phyloP scores from a whole-genome alignment of 2,113 vertebrate genomes.

The Buteo buteo region DNA sequence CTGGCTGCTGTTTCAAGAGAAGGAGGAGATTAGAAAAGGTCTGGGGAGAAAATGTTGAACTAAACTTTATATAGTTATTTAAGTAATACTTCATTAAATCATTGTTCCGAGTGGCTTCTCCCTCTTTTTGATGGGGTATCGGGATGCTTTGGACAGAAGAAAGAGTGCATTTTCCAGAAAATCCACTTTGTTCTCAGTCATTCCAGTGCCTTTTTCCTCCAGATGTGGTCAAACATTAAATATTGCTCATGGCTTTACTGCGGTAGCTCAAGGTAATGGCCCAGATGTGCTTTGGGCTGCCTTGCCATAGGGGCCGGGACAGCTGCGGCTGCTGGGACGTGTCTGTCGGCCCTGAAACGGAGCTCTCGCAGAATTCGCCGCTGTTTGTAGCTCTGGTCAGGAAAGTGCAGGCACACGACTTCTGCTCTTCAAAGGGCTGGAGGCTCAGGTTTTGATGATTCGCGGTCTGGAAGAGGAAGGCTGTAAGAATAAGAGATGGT shows the following conservation, averaged over 20 bases:
- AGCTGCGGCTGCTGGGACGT: background rate
- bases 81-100: background rate
- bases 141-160: background rate
- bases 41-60: background rate
- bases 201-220: background rate
- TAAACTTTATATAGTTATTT: background rate
- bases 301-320: background rate
- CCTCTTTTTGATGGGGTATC: background rate
- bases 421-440: background rate
- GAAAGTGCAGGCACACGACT: background rate
- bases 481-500: background rate
- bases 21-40: background rate
- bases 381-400: background rate
- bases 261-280: background rate
- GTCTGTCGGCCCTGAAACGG: rapidly evolving
- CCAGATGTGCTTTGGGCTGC: background rate
- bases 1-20: background rate
- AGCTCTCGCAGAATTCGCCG: rapidly evolving
- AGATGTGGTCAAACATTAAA: background rate
- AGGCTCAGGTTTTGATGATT: background rate
- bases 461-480: background rate
- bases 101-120: background rate
- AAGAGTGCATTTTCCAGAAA: background rate
- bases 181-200: background rate
- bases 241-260: background rate